These are phyloP conservation scores for Drosophila saltans DNA, from an alignment of 1,140 invertebrate genomes.

Conservation along the genomic window DNA sequence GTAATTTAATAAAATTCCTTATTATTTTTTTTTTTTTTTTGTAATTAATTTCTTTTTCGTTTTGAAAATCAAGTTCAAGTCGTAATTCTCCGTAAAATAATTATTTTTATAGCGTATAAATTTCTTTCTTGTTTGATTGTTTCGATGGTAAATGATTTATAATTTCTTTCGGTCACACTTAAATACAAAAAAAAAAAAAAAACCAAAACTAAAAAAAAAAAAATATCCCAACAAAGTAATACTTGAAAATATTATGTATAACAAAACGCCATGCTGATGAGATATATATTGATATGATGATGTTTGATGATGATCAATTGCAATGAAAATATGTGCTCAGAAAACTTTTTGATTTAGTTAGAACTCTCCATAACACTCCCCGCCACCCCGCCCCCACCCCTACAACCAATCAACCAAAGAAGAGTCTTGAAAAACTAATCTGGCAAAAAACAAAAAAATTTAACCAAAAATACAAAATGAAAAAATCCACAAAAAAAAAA, in stretches of 20 bases:
- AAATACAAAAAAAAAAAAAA: conserved; percentile 20
- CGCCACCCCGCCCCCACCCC: too few species aligned
- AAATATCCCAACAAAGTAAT: conserved; percentile 17
- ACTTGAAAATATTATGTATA: conserved; percentile 15
- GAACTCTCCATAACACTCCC: too few species aligned
- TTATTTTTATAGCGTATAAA: conserved; percentile 62
- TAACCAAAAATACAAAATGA: too few species aligned
- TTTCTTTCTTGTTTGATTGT: conserved; percentile 83
- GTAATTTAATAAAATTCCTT: background rate
- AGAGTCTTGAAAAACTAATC: too few species aligned
- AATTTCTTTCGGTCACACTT: conserved; percentile 73
- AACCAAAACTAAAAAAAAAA: conserved; percentile 18
- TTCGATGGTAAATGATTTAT: conserved; percentile 81
- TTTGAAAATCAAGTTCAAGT: conserved; percentile 48
- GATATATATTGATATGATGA: conserved; percentile 18
- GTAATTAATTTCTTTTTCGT: conserved; percentile 40
- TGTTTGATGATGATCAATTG: background rate
- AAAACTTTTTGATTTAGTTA: background rate
- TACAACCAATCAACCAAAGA: too few species aligned
- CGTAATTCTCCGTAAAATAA: conserved; percentile 25
- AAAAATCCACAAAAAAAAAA: too few species aligned
- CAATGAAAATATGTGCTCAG: background rate
- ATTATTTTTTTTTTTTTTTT: conserved; percentile 33
- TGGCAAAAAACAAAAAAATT: too few species aligned
- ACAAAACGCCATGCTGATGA: conserved; percentile 28